Conservation (phyloP, 2,113 vertebrate genomes). For the Aspiorhynchus laticeps region DNA sequence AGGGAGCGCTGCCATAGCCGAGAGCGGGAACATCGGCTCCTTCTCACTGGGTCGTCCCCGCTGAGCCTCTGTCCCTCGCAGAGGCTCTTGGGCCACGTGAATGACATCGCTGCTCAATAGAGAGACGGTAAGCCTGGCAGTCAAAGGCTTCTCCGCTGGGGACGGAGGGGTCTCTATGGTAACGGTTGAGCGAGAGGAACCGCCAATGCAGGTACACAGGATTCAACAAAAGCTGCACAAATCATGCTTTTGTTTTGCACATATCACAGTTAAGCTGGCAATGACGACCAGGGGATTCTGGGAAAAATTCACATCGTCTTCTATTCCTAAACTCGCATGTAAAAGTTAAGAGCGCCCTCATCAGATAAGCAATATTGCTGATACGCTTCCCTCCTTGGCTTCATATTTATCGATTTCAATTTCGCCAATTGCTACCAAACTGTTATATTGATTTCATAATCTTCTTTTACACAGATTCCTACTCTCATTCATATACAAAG, state of each 20-base stretch:
- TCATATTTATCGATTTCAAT: constrained; percentile 13
- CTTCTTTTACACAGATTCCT: neutral
- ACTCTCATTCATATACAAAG: constrained; percentile 22
- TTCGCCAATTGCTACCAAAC: neutral
- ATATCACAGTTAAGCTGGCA: constrained; percentile 45
- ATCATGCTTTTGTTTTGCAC: constrained; percentile 57
- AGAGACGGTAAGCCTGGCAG: constrained; percentile 69
- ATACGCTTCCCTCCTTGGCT: neutral
- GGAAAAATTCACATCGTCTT: neutral
- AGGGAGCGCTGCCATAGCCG: constrained; percentile 63
- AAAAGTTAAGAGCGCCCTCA: neutral
- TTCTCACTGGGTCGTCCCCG: constrained; percentile 10
- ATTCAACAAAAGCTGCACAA: constrained; percentile 65
- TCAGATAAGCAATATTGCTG: neutral
- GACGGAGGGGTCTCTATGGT: constrained; percentile 80
- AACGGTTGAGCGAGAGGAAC: constrained; percentile 69
- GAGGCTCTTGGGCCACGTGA: constrained; percentile 53
- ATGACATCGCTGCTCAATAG: constrained; percentile 68
- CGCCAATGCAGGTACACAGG: constrained; percentile 75
- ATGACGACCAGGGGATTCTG: neutral
- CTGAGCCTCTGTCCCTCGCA: constrained; percentile 19
- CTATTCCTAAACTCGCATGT: constrained; percentile 1
- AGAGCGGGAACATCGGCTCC: constrained; percentile 61
- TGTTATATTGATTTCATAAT: constrained; percentile 31
- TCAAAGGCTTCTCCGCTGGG: constrained; percentile 73